phyloP scores from a whole-genome alignment of 2,113 vertebrate species.

The Tachysurus vachellii region DNA sequence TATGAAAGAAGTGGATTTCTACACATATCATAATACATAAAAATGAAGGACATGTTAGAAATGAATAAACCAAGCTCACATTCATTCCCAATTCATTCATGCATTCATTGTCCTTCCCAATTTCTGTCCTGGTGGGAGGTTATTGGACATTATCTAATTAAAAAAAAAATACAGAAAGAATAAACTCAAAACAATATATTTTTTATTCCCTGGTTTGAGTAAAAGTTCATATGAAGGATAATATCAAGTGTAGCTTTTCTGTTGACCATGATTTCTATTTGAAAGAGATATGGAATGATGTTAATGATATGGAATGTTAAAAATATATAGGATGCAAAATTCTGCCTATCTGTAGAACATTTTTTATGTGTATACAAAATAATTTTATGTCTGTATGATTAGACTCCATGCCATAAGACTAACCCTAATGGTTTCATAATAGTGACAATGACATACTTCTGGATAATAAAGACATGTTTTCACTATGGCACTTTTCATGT shows the following conservation, averaged over 20 bases:
- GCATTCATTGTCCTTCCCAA: not conserved
- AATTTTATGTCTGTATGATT: not conserved
- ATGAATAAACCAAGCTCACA: not conserved
- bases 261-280: not conserved
- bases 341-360: not conserved
- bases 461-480: not conserved
- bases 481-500: not conserved
- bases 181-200: not conserved
- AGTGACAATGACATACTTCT: not conserved
- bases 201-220: not conserved
- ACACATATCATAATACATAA: not conserved
- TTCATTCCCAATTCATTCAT: not conserved
- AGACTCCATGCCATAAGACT: not conserved
- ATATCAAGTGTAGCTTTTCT: not conserved
- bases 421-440: not conserved
- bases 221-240: not conserved
- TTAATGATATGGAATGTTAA: too few relatives aligned
- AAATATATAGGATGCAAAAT: not conserved
- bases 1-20: not conserved
- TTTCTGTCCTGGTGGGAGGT: not conserved
- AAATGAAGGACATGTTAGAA: not conserved
- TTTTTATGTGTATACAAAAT: not conserved
- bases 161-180: not conserved
- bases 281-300: not conserved
- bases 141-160: not conserved